A percentile compares a stretch with the other conserved stretches of the same genome.
Conservation (phyloP, 2,797 vertebrate species). For the Sebastolobus altivelis region DNA sequence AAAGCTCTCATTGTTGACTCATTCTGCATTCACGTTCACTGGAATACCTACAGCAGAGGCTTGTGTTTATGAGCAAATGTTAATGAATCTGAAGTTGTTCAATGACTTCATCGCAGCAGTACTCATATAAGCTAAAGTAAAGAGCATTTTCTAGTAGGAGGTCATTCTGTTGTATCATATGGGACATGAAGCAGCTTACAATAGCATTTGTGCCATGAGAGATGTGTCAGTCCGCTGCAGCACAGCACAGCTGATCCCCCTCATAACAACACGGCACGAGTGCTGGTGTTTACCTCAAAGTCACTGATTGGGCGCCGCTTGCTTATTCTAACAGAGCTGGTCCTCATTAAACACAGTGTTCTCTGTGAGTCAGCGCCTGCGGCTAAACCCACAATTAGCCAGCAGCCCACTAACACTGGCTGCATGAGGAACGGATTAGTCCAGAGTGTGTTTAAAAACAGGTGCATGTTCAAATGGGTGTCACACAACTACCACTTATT, state of each 20-base stretch:
- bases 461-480: conserved; percentile 58
- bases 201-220: conserved; percentile 9
- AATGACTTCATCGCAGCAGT: neutral
- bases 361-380: conserved; percentile 54
- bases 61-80: neutral
- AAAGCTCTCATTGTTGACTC: conserved; percentile 10
- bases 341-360: conserved; percentile 56
- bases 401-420: conserved; percentile 43
- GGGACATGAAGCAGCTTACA: conserved; percentile 18
- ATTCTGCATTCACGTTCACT: neutral
- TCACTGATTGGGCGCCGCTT: conserved; percentile 51
- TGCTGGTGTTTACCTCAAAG: conserved; percentile 64
- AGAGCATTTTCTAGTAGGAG: neutral
- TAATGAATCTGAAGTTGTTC: neutral
- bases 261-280: conserved; percentile 70
- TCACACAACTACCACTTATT: conserved; percentile 34
- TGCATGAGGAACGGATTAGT: conserved; percentile 65
- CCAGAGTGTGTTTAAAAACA: conserved; percentile 64
- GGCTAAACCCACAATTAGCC: conserved; percentile 66
- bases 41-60: neutral
- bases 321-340: conserved; percentile 59
- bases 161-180: neutral
- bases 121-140: neutral
- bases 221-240: neutral
- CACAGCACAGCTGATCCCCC: conserved; percentile 70